These are phyloP conservation scores for Trididemnum nubilum DNA, from an alignment of 23 tunicate genomes.

Conservation along the genomic window DNA sequence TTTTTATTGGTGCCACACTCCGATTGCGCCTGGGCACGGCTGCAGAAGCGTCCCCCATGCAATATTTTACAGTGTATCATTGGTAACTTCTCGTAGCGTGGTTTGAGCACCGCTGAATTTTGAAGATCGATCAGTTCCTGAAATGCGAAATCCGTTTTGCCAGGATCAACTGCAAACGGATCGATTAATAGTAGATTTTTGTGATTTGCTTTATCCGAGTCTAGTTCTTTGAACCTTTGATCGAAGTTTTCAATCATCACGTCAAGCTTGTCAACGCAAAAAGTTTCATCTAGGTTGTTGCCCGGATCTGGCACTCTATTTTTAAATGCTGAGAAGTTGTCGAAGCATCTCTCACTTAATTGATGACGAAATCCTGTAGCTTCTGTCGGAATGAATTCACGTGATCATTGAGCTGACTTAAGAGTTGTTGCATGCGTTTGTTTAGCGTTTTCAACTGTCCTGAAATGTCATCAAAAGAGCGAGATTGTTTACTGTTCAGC, in stretches of 20 bases:
- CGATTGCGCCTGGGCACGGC: too few species aligned
- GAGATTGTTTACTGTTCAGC: not conserved
- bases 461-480: not conserved
- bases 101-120: too few species aligned
- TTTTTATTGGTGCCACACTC: too few species aligned
- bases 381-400: not conserved
- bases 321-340: too few species aligned
- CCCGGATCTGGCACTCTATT: not conserved
- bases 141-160: too few species aligned
- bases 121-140: too few species aligned
- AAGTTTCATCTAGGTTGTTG: not conserved
- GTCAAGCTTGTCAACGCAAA: not conserved
- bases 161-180: not conserved
- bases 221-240: not conserved
- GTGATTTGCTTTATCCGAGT: not conserved
- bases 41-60: too few species aligned
- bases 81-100: too few species aligned
- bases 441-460: not conserved
- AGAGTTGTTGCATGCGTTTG: slow-evolving; percentile 1
- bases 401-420: not conserved
- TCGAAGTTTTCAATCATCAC: slow-evolving; percentile 2
- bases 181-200: not conserved
- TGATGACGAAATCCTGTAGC: not conserved
- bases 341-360: too few species aligned
- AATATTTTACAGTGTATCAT: too few species aligned